These are phyloP conservation scores for Drosophila nannoptera DNA, from an alignment of 1,140 invertebrate genomes.

Conservation along the genomic window DNA sequence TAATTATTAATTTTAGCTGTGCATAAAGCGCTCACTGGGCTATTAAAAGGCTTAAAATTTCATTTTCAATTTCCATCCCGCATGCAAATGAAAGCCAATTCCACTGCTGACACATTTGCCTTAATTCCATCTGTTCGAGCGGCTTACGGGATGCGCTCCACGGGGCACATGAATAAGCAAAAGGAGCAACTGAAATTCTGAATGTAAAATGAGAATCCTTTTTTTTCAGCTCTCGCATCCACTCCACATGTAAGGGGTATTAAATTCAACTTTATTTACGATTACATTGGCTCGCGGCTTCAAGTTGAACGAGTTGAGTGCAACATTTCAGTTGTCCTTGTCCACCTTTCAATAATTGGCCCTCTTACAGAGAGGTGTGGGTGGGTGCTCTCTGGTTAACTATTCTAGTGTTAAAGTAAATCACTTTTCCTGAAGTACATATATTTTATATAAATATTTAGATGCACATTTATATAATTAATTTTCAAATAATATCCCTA, in stretches of 20 bases:
- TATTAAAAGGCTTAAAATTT: conserved; percentile 64
- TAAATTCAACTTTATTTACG: conserved; percentile 54
- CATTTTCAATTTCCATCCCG: conserved; percentile 41
- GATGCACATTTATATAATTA: too few species aligned
- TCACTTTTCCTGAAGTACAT: too few species aligned
- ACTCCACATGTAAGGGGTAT: conserved; percentile 17
- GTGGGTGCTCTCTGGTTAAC: too few species aligned
- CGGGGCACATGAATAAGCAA: conserved; percentile 25
- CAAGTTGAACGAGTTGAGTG: conserved; percentile 27
- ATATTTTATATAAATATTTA: not conserved
- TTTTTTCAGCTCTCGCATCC: conserved; percentile 2
- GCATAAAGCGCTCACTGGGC: conserved; percentile 31
- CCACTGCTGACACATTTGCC: conserved; percentile 42
- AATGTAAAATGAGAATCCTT: not conserved
- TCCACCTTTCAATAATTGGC: too few species aligned
- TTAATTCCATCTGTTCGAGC: conserved; percentile 44
- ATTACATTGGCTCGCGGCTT: conserved; percentile 17
- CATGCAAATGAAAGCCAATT: conserved; percentile 48
- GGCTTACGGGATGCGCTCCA: conserved; percentile 15
- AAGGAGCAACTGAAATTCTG: conserved; percentile 12
- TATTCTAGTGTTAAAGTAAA: too few species aligned
- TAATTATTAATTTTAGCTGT: conserved; percentile 59
- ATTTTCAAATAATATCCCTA: too few species aligned
- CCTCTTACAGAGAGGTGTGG: too few species aligned
- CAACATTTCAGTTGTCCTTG: too few species aligned